Base-by-base conservation (phyloP, 2,797 vertebrate species). In the Xenentodon cancila region DNA sequence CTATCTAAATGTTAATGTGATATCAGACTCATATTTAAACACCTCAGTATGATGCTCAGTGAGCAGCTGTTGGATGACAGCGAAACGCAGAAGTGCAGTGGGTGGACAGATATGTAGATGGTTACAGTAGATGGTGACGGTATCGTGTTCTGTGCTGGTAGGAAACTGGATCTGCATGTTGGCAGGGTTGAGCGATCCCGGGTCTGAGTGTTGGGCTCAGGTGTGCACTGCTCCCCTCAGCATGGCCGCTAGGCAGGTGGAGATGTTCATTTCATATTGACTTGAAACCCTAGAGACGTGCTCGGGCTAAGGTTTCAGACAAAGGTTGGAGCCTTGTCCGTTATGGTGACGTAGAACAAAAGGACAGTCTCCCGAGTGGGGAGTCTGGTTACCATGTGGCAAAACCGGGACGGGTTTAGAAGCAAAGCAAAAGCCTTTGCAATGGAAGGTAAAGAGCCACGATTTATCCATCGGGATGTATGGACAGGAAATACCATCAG, bases 271-370 rank as follows among this genome's bases (percentile, higher is more conserved):
- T 85, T 90, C 75, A 70, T 85, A 53, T 87, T 83, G 83, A 76
- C 82, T 82, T 90, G 92, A 90, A 93, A 93, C 86, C 74, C 65
- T 69, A 93, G 89, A 84, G 80, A 77, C 63, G 71, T 12, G 46
- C 54, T 9, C 21, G 42, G 73, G 77, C 84, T 92, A 89, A 75
- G 74, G 88, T 92, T 84, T 87, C 91, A 66, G 76, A 76, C 82
- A 87, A 90, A 90, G 86, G 87, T 89, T 92, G 88, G 80, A 21
- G 37, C 74, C 40, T 76, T 7, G 79, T 87, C 90, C 84, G 65
- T 82, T 83, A 77, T 76, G 65, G 82, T 91, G 89, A 88, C 87
- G 76, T 87, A 80, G 58, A 85, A 92, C 87, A 90, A 91, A 60
- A 87, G 72, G 80, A 72, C 77, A 8, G 73, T 63, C 81, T 89